phyloP scores from a whole-genome alignment of 1,140 invertebrate genomes.

The Bombus ignitus region DNA sequence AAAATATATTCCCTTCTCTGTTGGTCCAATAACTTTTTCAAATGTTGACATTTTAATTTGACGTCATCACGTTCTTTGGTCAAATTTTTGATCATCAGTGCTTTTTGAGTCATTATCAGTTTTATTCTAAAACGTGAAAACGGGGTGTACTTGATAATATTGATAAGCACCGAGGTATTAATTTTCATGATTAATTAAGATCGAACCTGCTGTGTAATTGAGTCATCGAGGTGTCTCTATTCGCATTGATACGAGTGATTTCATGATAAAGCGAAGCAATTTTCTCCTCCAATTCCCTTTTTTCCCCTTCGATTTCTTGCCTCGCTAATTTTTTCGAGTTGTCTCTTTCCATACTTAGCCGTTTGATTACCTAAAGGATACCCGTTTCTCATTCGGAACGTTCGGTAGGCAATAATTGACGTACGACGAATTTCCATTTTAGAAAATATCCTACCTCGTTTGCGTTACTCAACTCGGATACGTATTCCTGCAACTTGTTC shows the following conservation, averaged over 20 bases:
- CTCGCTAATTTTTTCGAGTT: constrained; percentile 81
- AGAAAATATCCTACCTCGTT: constrained; percentile 79
- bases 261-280: constrained; percentile 75
- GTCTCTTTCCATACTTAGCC: constrained; percentile 81
- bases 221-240: constrained; percentile 72
- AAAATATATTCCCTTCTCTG: constrained; percentile 88
- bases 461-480: constrained; percentile 81
- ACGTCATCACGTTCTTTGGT: constrained; percentile 87
- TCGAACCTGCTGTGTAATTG: constrained; percentile 78
- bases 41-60: constrained; percentile 87
- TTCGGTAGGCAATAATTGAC: not conserved
- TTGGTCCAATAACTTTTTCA: constrained; percentile 89
- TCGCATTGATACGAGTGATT: constrained; percentile 72
- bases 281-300: constrained; percentile 73
- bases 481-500: constrained; percentile 71
- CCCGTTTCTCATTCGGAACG: not conserved
- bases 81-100: constrained; percentile 88
- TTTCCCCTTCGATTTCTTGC: constrained; percentile 82
- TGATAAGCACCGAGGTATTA: no score
- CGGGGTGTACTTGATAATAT: not conserved
- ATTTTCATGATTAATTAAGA: not conserved
- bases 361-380: constrained; percentile 77
- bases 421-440: not conserved
- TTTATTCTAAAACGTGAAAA: constrained; percentile 86
- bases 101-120: constrained; percentile 89